phyloP scores from a whole-genome alignment of 2,113 vertebrate genomes.

The Charina bottae region DNA sequence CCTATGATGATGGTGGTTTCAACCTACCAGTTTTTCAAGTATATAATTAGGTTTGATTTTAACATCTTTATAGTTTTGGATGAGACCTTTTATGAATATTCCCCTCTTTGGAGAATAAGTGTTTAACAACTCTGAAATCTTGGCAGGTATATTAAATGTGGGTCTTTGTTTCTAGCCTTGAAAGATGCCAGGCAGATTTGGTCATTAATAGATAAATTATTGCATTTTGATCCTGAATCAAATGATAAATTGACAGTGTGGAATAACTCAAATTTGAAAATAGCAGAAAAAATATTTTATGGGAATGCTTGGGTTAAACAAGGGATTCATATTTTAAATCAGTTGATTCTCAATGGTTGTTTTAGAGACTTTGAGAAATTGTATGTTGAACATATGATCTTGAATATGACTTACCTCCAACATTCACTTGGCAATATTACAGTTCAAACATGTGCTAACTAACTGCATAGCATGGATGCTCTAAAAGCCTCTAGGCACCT shows the following conservation, averaged over 20 bases:
- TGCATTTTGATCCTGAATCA: neutral
- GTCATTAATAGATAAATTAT: neutral
- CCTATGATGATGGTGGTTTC: neutral
- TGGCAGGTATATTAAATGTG: neutral
- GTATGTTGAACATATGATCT: neutral
- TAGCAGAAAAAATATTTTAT: neutral
- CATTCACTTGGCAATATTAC: neutral
- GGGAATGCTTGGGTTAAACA: neutral
- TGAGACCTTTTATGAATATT: neutral
- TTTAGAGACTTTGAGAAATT: neutral
- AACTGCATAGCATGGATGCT: neutral
- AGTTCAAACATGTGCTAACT: neutral
- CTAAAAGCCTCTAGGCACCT: neutral
- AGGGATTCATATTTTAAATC: neutral
- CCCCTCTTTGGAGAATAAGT: neutral
- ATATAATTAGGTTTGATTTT: neutral
- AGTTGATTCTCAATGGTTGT: neutral
- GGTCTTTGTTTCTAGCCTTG: neutral
- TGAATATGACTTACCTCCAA: neutral
- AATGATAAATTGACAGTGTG: neutral
- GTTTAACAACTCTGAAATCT: neutral
- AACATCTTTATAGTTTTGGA: neutral
- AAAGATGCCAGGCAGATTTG: neutral
- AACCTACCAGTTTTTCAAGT: neutral
- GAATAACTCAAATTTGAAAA: neutral